Conservation (phyloP, 2,113 vertebrate species). For the Peromyscus maniculatus region DNA sequence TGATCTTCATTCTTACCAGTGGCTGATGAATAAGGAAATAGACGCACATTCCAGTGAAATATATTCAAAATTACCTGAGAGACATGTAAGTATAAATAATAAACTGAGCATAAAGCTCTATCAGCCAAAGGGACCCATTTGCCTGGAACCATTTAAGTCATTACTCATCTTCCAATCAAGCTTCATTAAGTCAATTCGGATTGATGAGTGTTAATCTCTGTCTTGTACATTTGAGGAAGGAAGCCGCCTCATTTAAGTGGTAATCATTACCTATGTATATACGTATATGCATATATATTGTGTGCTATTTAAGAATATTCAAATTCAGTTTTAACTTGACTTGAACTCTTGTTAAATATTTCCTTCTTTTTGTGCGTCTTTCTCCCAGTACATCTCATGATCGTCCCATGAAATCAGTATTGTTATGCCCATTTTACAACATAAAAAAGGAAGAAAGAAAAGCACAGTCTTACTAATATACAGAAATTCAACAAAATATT, state of each 20-base stretch:
- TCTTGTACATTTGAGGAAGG: conserved; percentile 56
- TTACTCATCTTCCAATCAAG: conserved; percentile 61
- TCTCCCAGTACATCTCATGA: not conserved
- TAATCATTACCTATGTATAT: conserved; percentile 57
- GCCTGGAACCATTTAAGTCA: conserved; percentile 51
- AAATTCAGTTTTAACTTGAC: conserved; percentile 64
- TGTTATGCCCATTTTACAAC: not conserved
- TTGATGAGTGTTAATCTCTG: conserved; percentile 75
- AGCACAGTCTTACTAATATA: not conserved
- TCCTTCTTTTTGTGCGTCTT: not conserved
- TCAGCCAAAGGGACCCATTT: conserved; percentile 4
- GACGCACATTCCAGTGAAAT: conserved; percentile 3
- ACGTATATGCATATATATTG: not conserved
- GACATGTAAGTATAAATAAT: conserved; percentile 19
- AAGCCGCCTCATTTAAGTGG: conserved; percentile 58
- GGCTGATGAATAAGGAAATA: conserved; percentile 46
- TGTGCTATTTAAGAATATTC: conserved; percentile 53
- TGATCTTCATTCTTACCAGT: conserved; percentile 17
- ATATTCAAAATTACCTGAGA: conserved; percentile 43
- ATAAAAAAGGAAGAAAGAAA: not conserved
- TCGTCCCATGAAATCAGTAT: not conserved
- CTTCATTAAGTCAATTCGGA: conserved; percentile 69
- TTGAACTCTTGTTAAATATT: conserved; percentile 45
- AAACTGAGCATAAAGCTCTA: conserved; percentile 29
- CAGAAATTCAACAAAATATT: not conserved